phyloP scores from a whole-genome alignment of 2,888 invertebrate genomes.

The Physocephala rufipes region DNA sequence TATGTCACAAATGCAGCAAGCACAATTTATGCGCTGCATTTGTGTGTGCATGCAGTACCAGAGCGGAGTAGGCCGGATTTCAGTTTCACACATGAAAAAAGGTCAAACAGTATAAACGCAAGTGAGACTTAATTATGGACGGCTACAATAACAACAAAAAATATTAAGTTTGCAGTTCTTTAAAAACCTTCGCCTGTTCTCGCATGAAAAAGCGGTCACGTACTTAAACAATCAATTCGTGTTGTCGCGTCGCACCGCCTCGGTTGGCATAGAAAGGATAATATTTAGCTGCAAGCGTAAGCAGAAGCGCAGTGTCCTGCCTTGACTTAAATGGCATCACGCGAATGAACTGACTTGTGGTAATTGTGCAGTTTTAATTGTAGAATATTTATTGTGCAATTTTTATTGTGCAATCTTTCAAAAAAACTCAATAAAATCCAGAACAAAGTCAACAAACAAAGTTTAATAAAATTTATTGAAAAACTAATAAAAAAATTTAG shows the following conservation, averaged over 20 bases:
- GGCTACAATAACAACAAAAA: too few relatives aligned
- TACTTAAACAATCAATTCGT: not conserved
- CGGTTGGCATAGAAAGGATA: conserved; percentile 2
- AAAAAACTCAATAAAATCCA: not conserved
- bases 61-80: not conserved
- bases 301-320: conserved; percentile 4
- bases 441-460: too few relatives aligned
- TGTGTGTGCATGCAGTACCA: not conserved
- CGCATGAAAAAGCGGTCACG: not conserved
- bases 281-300: not conserved
- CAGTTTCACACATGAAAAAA: too few relatives aligned
- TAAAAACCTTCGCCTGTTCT: not conserved
- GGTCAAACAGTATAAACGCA: not conserved
- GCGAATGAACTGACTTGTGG: not conserved
- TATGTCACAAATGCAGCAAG: not conserved
- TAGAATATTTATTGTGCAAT: not conserved
- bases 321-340: conserved; percentile 2
- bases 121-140: conserved; percentile 2
- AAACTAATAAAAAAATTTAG: too few relatives aligned
- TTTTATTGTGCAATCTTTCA: not conserved
- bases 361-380: not conserved
- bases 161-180: not conserved
- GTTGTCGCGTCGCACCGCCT: not conserved
- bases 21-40: not conserved
- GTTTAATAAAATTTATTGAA: too few relatives aligned